Base-by-base conservation (phyloP, 1,140 invertebrate genomes). In the Penaeus indicus region DNA sequence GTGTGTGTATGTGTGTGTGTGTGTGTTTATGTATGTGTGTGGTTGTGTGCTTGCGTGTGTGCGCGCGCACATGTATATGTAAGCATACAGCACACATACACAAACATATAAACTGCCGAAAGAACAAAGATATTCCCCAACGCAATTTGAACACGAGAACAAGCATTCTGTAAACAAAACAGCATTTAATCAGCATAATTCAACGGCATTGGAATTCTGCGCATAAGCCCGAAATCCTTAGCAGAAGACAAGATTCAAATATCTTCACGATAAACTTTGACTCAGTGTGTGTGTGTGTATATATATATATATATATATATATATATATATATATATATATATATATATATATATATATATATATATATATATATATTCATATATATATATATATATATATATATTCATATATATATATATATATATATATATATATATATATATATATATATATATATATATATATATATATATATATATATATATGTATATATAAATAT, bases 391-490 rank as follows among this genome's bases (percentile, higher is more conserved):
- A 75, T 80, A 80, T 54, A 54, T 54, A 80, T 54, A 80, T 80
- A 54, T 80, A 54, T 54, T 1, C 60, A 7, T 47, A 8, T 80
- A 42, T 8, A 7, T 42, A 3, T 42, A 7, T 42, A 8, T 42
- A 3, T 32, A 79, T 79, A 79, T 18, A 42, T 8, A 16, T 79
- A 16, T 42, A 18, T 79, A 54, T 42, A 79, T 16, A 79, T 1
- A 42, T 42, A 79, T 22, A 19, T 42, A 79, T 22, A 47, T 16
- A 79, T 79, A 42, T 21, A 79, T 79, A 79, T 42, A 79, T 79
- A 79, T 79, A 42, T 79, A 47, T 79, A 79, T 79, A 79, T 79
- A 79, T 79, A 79, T 79, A 79, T 79, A 79, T 79, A 79, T 79
- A 79, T 79, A 79, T 79, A 79, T 79, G 10, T 79, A 79, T 79